Evolutionary conservation across 53 echinoderm and acorn worm species (phyloP), one percentile per base, ranked within the genome.

Genomic region (Henricia sp.): DNA sequence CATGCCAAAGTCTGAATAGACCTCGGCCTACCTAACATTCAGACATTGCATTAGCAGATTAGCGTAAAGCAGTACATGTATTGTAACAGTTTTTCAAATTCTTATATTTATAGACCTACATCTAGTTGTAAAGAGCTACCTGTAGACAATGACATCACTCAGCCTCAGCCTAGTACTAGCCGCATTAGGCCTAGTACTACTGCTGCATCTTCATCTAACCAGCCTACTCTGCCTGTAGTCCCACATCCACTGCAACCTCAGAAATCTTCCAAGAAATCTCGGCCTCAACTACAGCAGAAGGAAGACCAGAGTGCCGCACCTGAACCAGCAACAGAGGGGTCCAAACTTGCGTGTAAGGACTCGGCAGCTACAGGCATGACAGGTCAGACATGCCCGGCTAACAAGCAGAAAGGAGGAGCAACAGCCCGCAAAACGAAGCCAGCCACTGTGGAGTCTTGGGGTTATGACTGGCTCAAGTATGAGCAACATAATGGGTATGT

Each of bases 381-480:
- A n/a, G n/a, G n/a, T n/a, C n/a, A n/a, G n/a, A n/a, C n/a, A n/a
- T n/a, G n/a, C n/a, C n/a, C n/a, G n/a, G n/a, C n/a, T n/a, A n/a
- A n/a, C n/a, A n/a, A n/a, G n/a, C n/a, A n/a, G n/a, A n/a, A n/a
- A n/a, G n/a, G n/a, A n/a, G n/a, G 46, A 10, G 46, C 46, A 46
- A 52, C 17, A 23, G 3, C 5, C 52, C 17, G 76, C 16, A 84
- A 66, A 21, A 48, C 84, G 21, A 84, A 41, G 54, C 42, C 63
- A 36, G 41, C 60, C 23, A 89, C 75, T 28, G 56, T 85, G 21
- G 67, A 84, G 17, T 37, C 50, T 36, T 84, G 89, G 84, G 74
- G 74, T 0, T 89, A 40, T 54, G 55, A 85, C 36, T 89, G 87
- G 87, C 51, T 77, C 0, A 35, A 30, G 21, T 87, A 76, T 67